phyloP scores from a whole-genome alignment of 2,797 vertebrate species.

The Oryzias sinensis region DNA sequence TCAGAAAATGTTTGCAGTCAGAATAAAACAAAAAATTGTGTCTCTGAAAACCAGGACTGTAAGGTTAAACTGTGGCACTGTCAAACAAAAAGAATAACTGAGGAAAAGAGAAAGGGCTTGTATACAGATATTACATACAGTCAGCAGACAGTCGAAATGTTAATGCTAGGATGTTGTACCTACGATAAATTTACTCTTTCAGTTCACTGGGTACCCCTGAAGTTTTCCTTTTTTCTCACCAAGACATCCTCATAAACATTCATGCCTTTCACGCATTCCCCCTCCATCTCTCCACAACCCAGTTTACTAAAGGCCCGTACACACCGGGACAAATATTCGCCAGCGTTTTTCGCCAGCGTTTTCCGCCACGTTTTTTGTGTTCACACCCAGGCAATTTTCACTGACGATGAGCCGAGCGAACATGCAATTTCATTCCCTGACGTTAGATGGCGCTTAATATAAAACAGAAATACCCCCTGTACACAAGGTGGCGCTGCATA shows the following conservation, averaged over 20 bases:
- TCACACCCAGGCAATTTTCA: no score
- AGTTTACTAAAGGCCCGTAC: conserved; percentile 33
- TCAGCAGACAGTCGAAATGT: conserved; percentile 92
- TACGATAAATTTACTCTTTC: conserved; percentile 95
- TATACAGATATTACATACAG: conserved; percentile 92
- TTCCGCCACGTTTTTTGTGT: no score
- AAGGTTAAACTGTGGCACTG: conserved; percentile 83
- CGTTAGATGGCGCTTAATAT: no score
- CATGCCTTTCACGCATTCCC: conserved; percentile 63
- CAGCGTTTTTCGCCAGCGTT: no score
- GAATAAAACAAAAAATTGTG: conserved; percentile 26
- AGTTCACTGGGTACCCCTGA: conserved; percentile 69
- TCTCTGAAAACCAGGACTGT: conserved; percentile 73
- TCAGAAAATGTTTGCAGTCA: conserved; percentile 9
- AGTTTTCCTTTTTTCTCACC: conserved; percentile 44
- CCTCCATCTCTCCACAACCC: conserved; percentile 25
- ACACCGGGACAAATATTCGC: no score
- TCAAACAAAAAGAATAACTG: conserved; percentile 79
- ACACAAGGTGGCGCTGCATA: no score
- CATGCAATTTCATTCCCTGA: no score
- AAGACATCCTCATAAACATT: conserved; percentile 69
- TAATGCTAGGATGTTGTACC: conserved; percentile 97
- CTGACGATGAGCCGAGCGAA: no score
- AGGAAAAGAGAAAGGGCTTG: conserved; percentile 22
- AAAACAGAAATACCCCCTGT: no score